Percentiles rank a stretch among this genome's conserved stretches.
These are phyloP conservation scores for Notodonta ziczac DNA, from an alignment of 2,888 invertebrate genomes.

Conservation along the genomic window DNA sequence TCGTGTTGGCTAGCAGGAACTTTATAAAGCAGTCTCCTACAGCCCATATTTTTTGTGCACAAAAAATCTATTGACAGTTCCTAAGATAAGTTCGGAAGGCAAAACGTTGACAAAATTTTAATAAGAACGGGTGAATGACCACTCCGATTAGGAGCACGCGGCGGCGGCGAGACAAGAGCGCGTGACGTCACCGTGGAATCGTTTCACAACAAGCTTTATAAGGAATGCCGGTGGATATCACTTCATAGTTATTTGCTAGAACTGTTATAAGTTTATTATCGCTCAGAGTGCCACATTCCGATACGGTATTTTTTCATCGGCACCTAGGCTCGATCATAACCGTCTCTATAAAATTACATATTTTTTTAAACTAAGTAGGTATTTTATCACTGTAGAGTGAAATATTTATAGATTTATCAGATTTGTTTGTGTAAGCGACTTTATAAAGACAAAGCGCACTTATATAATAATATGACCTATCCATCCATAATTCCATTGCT, in stretches of 20 bases:
- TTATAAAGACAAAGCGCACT: neutral
- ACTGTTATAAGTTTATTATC: neutral
- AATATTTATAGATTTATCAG: too few relatives aligned
- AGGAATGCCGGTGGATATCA: constrained; percentile 16
- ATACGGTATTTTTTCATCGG: neutral
- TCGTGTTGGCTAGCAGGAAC: constrained; percentile 44
- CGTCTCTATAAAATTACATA: too few relatives aligned
- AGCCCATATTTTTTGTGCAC: constrained; percentile 28
- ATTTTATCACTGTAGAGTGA: neutral
- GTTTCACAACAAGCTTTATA: constrained; percentile 33
- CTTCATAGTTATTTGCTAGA: constrained; percentile 2
- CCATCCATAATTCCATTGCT: neutral
- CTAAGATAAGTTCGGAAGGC: constrained; percentile 30
- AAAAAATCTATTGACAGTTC: constrained; percentile 36
- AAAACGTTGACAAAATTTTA: constrained; percentile 48
- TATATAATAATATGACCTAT: constrained; percentile 5
- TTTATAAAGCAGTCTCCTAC: neutral
- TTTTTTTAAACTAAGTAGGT: neutral
- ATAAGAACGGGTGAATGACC: constrained; percentile 65
- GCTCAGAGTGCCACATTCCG: neutral
- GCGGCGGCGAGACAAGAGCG: constrained; percentile 42
- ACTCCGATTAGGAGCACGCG: constrained; percentile 56
- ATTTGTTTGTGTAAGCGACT: neutral
- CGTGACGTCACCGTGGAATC: constrained; percentile 44
- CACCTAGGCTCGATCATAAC: too few relatives aligned